These are phyloP conservation scores for Puntigrus tetrazona DNA, from an alignment of 2,113 vertebrate species.

Conservation along the genomic window DNA sequence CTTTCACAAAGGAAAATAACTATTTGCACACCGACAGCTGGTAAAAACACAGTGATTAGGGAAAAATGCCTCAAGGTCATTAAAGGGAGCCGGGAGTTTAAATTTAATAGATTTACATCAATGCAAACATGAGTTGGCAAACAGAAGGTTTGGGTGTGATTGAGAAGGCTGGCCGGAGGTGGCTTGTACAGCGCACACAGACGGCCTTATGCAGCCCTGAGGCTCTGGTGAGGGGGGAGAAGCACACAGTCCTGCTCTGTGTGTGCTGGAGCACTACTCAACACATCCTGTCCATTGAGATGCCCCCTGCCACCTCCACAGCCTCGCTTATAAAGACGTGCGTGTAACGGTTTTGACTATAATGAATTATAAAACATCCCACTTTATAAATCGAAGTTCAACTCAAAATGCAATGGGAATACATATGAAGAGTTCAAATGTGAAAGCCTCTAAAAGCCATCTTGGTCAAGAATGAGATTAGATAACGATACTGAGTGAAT, in stretches of 20 bases:
- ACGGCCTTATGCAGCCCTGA: slow-evolving; percentile 37
- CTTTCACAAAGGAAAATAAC: background rate
- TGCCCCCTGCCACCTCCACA: background rate
- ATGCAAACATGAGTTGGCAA: background rate
- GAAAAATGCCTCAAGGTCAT: background rate
- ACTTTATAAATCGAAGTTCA: no score
- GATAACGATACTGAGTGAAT: no score
- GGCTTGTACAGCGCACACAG: background rate
- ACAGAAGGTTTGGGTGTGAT: background rate
- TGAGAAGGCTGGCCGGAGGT: background rate
- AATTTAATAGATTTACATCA: background rate
- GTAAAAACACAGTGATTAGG: background rate
- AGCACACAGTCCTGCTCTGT: slow-evolving; percentile 47
- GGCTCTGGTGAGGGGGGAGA: background rate
- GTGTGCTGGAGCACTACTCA: slow-evolving; percentile 21
- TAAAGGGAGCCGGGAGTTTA: background rate
- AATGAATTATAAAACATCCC: no score
- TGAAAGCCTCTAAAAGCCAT: no score
- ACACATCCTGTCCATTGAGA: background rate
- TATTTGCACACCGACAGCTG: background rate
- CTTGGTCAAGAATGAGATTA: no score
- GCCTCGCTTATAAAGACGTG: background rate
- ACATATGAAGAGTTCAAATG: no score
- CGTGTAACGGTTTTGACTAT: background rate
- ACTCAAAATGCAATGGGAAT: no score